Evolutionary conservation across 2,888 invertebrate species (phyloP), one percentile per base, ranked within the genome.

Genomic region (Heliconius sara): DNA sequence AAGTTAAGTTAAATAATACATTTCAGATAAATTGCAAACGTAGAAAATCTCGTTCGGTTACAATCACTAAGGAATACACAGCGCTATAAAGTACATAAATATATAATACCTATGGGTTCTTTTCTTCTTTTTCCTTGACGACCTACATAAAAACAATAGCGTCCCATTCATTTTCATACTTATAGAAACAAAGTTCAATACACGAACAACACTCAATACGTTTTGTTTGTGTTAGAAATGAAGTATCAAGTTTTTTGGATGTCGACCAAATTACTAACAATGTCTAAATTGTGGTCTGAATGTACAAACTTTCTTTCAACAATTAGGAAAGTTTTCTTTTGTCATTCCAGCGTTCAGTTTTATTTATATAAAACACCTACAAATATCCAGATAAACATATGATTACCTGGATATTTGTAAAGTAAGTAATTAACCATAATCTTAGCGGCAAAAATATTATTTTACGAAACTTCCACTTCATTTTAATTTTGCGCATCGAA

Each of bases 191-290:
- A 67, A 52, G 66, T 34, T 67, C 76, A 67, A 76, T 76, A 76
- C 43, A 75, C 43, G 27, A 43, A 70, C 30, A 52, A 47, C 47
- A 52, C 27, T 52, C 30, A 52, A 78, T 47, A 72, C 52, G 52
- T 43, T 77, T 72, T 65, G 52, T 77, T 25, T 77, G 71, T n/a
- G 34, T 47, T 52, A 47, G 65, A 60, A 77, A 30, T 71, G 25
- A 77, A 65, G 70, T 77, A 65, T 72, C 72, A 77, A 72, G n/a
- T 65, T 77, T 68, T 72, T 77, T 72, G 72, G 77, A 47, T 3
- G 65, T 25, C 72, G 27, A 66, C 71, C 77, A 65, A 77, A 70
- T 77, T 70, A 72, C 77, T 65, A 65, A 77, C 47, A 77, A 73
- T 13, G 60, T 65, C 63, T 30, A 71, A 71, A 71, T 60, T 77